Evolutionary conservation across 2,888 invertebrate genomes (phyloP), one percentile per base, ranked within the genome.

Genomic region (Drosophila suboccidentalis): DNA sequence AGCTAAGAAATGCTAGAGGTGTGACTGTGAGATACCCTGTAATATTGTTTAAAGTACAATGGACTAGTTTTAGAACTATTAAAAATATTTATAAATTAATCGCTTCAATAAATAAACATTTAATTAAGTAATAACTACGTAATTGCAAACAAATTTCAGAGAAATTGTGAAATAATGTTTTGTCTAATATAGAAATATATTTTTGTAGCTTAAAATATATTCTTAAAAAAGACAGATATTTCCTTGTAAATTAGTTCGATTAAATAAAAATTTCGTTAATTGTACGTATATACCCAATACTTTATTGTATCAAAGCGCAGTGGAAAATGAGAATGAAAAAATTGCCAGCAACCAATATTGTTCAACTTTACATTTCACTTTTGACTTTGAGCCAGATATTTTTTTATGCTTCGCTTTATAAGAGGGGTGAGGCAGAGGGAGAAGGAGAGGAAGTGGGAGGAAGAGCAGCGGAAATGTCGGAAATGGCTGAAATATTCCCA

Each of bases 281-380:
- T 2, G 44, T 36, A 22, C 34, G 36, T 22, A 6, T 22, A 57
- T 44, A 46, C 46, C 46, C 46, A 15, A 11, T 57, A 6, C 22
- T 22, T 22, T 19, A 13, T 38, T 26, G 17, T 46, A 10, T n/a
- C 17, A 38, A 44, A 46, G 13, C 8, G 11, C 9, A 54, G 17
- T 15, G 8, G 32, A 54, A 11, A 43, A 50, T 11, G 5, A 38
- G 22, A 67, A 10, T 22, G 9, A 49, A 11, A 51, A 60, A 63
- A 53, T 54, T 57, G 54, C 44, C 72, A 58, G 55, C 5, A 61
- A 61, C 22, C 60, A 67, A 71, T 41, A 61, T 64, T 44, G 32
- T 38, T 32, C 38, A 75, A 68, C 44, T 76, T 72, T 58, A 68
- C 62, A 84, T 75, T 82, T 83, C 54, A 66, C 70, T 80, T 83